These are phyloP conservation scores for Sicus ferrugineus DNA, from an alignment of 2,888 invertebrate species.

Conservation along the genomic window DNA sequence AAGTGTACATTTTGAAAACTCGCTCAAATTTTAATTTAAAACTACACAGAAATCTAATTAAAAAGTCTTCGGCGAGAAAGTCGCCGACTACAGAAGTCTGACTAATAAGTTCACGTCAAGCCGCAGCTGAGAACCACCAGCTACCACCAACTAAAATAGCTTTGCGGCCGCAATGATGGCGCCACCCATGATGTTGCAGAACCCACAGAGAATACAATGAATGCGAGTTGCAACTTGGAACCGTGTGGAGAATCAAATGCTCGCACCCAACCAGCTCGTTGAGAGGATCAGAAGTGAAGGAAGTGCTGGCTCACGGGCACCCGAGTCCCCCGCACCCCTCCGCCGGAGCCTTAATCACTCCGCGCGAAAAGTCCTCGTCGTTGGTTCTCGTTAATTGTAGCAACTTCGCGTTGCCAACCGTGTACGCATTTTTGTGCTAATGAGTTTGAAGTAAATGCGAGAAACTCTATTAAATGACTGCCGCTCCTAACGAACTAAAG, in stretches of 20 bases:
- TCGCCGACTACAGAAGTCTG: not conserved
- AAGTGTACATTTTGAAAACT: too few relatives aligned
- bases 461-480: too few relatives aligned
- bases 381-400: not conserved
- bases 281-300: too few relatives aligned
- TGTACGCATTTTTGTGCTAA: not conserved
- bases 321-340: not conserved
- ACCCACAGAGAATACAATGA: too few relatives aligned
- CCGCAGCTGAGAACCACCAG: not conserved
- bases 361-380: not conserved
- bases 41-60: not conserved
- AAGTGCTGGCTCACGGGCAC: not conserved
- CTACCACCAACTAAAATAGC: too few relatives aligned
- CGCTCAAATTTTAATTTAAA: too few relatives aligned
- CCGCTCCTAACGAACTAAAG: too few relatives aligned
- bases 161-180: too few relatives aligned
- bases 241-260: too few relatives aligned
- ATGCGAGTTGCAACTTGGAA: too few relatives aligned
- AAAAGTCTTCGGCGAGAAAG: not conserved
- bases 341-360: conserved; percentile 1
- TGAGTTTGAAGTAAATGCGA: not conserved
- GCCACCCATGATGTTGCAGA: too few relatives aligned
- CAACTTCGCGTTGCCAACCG: not conserved
- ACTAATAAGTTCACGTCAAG: not conserved
- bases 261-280: too few relatives aligned